phyloP scores from a whole-genome alignment of 2,888 invertebrate genomes.

The Sipha maydis region DNA sequence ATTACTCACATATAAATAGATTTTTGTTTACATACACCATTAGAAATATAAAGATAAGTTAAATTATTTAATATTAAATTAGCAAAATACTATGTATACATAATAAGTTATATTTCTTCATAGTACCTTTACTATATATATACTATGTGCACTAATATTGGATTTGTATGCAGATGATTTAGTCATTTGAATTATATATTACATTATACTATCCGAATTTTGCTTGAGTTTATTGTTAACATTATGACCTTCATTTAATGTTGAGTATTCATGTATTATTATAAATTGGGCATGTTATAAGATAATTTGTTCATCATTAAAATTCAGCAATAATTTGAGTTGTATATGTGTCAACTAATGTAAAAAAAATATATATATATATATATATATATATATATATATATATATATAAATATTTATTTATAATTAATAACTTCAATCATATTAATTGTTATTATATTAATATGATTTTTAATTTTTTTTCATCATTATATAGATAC shows the following conservation, averaged over 20 bases:
- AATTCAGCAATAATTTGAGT: slow-evolving; percentile 38
- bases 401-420: too few relatives aligned
- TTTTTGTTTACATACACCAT: neutral
- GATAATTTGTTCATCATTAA: neutral
- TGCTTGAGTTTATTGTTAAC: neutral
- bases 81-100: slow-evolving; percentile 2
- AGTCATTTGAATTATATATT: slow-evolving; percentile 5
- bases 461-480: neutral
- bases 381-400: too few relatives aligned
- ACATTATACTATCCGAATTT: slow-evolving; percentile 32
- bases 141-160: slow-evolving; percentile 7
- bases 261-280: neutral
- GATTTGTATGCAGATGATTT: slow-evolving; percentile 8
- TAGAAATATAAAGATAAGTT: neutral
- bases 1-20: neutral
- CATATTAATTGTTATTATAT: neutral
- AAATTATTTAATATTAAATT: slow-evolving; percentile 9
- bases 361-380: too few relatives aligned
- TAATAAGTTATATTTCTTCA: slow-evolving; percentile 22
- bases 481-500: slow-evolving; percentile 6
- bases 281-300: neutral
- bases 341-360: neutral
- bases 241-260: neutral
- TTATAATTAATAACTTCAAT: neutral
- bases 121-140: neutral